Conservation (phyloP, 1,140 invertebrate genomes). For the Magallana angulata region DNA sequence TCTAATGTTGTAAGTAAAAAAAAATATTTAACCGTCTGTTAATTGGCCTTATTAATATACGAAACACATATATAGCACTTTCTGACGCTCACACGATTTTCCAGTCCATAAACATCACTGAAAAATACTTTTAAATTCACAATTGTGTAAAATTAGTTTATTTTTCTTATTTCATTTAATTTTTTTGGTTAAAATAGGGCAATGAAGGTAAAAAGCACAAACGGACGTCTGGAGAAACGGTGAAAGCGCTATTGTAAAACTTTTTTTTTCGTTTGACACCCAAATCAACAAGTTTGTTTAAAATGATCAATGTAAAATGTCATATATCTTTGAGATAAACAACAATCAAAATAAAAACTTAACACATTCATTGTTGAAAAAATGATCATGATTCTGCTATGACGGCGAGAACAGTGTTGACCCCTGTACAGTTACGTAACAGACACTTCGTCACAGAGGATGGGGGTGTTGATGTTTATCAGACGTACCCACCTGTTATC, state of each 20-base stretch:
- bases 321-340: neutral
- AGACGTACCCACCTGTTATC: too few species aligned
- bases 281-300: neutral
- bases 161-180: too few species aligned
- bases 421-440: neutral
- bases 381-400: neutral
- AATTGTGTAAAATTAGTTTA: too few species aligned
- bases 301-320: neutral
- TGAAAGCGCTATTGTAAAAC: neutral
- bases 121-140: too few species aligned
- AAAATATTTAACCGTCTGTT: neutral
- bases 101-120: neutral
- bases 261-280: neutral
- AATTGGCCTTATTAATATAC: conserved; percentile 8
- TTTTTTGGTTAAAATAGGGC: neutral
- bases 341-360: neutral
- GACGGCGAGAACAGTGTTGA: neutral
- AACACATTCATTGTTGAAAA: too few species aligned
- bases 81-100: neutral
- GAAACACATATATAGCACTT: neutral
- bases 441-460: neutral
- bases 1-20: neutral
- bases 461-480: conserved; percentile 23
- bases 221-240: neutral
- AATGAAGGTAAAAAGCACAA: neutral